A percentile compares a stretch with the other conserved stretches of the same genome.
Conservation (phyloP, 2,113 vertebrate genomes). For the Enhydra lutris region DNA sequence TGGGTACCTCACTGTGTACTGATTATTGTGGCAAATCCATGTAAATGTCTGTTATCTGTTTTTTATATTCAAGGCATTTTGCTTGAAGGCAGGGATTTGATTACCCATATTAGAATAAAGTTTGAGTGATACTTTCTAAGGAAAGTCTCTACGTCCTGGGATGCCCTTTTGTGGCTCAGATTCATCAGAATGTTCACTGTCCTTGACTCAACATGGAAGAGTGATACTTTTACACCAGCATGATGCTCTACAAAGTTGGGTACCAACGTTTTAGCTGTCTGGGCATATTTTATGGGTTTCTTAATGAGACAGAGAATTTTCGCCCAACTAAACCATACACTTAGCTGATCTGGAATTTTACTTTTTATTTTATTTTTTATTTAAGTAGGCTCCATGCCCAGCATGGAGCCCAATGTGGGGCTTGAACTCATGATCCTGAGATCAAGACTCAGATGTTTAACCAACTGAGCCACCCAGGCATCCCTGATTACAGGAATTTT, state of each 20-base stretch:
- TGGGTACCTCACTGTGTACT: accelerated
- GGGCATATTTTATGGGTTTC: not conserved
- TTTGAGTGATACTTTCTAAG: not conserved
- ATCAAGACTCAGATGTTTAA: not conserved
- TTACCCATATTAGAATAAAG: not conserved
- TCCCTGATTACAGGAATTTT: not conserved
- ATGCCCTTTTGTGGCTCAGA: not conserved
- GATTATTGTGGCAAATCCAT: accelerated
- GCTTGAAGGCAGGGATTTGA: not conserved
- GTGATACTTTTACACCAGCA: not conserved
- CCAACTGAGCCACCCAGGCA: not conserved
- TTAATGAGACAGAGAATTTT: not conserved
- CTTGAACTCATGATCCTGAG: not conserved
- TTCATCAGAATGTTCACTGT: not conserved
- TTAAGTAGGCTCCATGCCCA: not conserved
- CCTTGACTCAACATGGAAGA: not conserved
- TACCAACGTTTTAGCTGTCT: not conserved
- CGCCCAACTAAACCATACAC: not conserved
- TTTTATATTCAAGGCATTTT: not conserved
- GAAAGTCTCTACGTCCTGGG: not conserved
- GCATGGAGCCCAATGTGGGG: not conserved
- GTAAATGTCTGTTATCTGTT: too few relatives aligned
- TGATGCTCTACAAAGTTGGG: not conserved
- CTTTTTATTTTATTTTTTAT: not conserved
- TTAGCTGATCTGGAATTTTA: not conserved